These are phyloP conservation scores for Xylophagus ater DNA, from an alignment of 2,888 invertebrate genomes.

Conservation along the genomic window DNA sequence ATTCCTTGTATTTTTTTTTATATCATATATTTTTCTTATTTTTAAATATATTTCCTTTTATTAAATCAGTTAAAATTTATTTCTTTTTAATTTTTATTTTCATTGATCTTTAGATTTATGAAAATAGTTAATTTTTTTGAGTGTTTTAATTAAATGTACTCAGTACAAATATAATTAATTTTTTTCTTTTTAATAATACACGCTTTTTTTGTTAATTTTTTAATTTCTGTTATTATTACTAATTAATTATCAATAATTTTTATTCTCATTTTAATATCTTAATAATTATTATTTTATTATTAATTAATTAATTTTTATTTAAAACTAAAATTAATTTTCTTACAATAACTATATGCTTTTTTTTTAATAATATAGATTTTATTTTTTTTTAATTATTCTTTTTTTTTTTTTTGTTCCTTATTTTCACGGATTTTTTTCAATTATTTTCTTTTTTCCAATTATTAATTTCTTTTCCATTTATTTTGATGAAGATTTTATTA, in stretches of 20 bases:
- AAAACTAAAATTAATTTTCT: too few relatives aligned
- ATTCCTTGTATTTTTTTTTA: too few relatives aligned
- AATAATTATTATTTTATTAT: background rate
- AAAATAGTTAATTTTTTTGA: constrained; percentile 9
- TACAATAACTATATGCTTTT: too few relatives aligned
- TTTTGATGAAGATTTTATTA: constrained; percentile 8
- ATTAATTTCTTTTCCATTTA: constrained; percentile 8
- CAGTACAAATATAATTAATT: constrained; percentile 15
- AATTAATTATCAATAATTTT: constrained; percentile 3
- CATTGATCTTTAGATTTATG: constrained; percentile 3
- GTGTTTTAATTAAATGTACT: constrained; percentile 13
- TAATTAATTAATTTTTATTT: background rate
- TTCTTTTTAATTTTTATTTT: too few relatives aligned
- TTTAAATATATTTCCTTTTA: too few relatives aligned
- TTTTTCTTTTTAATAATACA: constrained; percentile 6
- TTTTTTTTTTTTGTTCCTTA: background rate
- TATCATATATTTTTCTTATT: too few relatives aligned
- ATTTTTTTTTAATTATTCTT: too few relatives aligned
- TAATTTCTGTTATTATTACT: constrained; percentile 2
- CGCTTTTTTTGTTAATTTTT: constrained; percentile 5
- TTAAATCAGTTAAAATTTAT: too few relatives aligned
- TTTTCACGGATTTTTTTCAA: constrained; percentile 1
- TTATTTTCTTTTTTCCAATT: constrained; percentile 6
- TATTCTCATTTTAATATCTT: background rate
- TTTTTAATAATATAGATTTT: too few relatives aligned